These are phyloP conservation scores for Virgularia gustaviana DNA, from an alignment of 92 coral and sea anemone genomes.

Conservation along the genomic window DNA sequence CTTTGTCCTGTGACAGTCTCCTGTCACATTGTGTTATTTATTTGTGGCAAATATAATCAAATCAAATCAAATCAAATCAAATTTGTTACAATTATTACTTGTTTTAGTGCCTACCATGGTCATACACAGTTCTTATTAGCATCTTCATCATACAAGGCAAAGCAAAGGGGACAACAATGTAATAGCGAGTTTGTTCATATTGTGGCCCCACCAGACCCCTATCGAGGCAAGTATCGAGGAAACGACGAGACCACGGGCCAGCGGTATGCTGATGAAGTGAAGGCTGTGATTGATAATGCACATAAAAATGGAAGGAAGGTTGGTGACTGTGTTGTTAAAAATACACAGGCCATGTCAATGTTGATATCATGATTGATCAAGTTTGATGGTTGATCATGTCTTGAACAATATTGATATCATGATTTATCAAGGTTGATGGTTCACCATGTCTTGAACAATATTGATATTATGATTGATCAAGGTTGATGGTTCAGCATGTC, in stretches of 20 bases:
- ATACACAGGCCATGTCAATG: neutral
- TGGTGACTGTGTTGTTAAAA: neutral
- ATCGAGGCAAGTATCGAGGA: constrained; percentile 82
- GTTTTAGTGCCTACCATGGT: constrained; percentile 87
- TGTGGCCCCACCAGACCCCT: constrained; percentile 80
- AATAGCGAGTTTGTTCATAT: constrained; percentile 80
- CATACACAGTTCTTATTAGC: constrained; percentile 82
- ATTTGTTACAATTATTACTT: neutral
- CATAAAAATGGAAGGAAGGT: constrained; percentile 76
- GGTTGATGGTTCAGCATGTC: too few species aligned
- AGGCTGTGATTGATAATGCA: constrained; percentile 65
- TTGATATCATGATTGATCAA: too few species aligned
- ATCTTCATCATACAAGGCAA: constrained; percentile 80
- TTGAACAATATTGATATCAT: too few species aligned
- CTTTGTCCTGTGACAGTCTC: neutral
- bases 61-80: neutral
- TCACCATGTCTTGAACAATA: too few species aligned
- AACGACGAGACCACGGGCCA: constrained; percentile 62
- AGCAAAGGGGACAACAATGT: constrained; percentile 64
- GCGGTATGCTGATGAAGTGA: constrained; percentile 80
- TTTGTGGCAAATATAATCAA: too few species aligned
- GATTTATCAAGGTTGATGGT: too few species aligned
- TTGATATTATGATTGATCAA: too few species aligned
- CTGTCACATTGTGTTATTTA: too few species aligned
- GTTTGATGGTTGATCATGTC: too few species aligned